Evolutionary conservation across 2,113 vertebrate genomes (phyloP).

Genomic region (Abramis brama): DNA sequence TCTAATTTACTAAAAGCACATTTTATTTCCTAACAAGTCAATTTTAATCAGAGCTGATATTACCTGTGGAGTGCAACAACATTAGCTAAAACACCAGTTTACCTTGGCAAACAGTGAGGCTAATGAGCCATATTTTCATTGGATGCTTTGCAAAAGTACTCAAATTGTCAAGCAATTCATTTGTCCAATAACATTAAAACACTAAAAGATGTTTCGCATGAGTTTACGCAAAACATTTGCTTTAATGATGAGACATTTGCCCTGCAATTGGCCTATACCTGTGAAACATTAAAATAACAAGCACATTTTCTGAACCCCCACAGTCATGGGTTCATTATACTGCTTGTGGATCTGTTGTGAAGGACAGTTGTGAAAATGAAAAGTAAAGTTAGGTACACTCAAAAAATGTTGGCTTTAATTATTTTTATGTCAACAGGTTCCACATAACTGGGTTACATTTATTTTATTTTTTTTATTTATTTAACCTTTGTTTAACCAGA

Average conservation of each 20-base stretch:
- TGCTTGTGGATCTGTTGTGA: not conserved
- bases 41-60: slow-evolving; percentile 1
- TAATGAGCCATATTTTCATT: slow-evolving; percentile 32
- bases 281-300: slow-evolving; percentile 33
- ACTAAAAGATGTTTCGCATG: not conserved
- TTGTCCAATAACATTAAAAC: not conserved
- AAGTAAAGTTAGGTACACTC: not conserved
- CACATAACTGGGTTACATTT: too few species aligned
- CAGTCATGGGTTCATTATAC: slow-evolving; percentile 2
- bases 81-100: slow-evolving; percentile 32
- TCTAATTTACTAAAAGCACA: slow-evolving; percentile 13
- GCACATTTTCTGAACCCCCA: slow-evolving; percentile 1
- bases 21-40: not conserved
- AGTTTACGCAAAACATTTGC: not conserved
- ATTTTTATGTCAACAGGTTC: too few species aligned
- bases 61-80: slow-evolving; percentile 7
- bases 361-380: not conserved
- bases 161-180: slow-evolving; percentile 1
- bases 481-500: too few species aligned
- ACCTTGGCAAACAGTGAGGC: slow-evolving; percentile 4
- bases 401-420: too few species aligned
- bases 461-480: too few species aligned
- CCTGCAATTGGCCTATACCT: slow-evolving; percentile 4
- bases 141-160: slow-evolving; percentile 16
- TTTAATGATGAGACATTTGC: slow-evolving; percentile 14